Evolutionary conservation across 2,888 invertebrate genomes (phyloP), one percentile per base, ranked within the genome.

Genomic region (Athalia rosae): DNA sequence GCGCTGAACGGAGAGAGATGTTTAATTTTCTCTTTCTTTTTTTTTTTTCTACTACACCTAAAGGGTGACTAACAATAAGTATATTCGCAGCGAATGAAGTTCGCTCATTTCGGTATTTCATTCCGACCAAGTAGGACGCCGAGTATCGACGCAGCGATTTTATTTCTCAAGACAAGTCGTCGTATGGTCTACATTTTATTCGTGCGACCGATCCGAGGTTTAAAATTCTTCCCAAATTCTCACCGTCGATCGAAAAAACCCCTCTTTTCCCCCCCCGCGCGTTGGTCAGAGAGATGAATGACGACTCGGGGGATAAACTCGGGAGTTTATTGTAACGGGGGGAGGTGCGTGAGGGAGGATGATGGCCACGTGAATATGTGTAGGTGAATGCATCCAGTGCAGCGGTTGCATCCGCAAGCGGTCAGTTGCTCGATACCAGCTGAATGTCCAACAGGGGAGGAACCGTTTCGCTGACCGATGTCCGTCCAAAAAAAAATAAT

Each of bases 311-410:
- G 9, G 4, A 53, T n/a, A 53, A 7, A n/a, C 53, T 53, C 53
- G 53, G 53, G 7, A n/a, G 28, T 28, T 28, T 9, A 53, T 53
- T 9, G n/a, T 7, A n/a, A 9, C 9, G 53, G 9, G 6, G 6
- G 53, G 53, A 53, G 5, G 53, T 53, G 53, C 53, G 53, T 53
- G 53, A 53, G 53, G n/a, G 53, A 11, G 53, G 53, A 53, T n/a
- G 53, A 53, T 9, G 61, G 13, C 11, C 13, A 61, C 13, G 13
- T 61, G 13, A 61, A 13, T 8, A 79, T 84, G 85, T 87, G 86
- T 87, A 85, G 84, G 88, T 86, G 86, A 86, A 87, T 89, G 88
- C 88, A 88, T 87, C 88, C 85, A 86, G 81, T 88, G 87, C 87
- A 88, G 84, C 83, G 86, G 88, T 88, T 88, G 88, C 87, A 88